phyloP scores from a whole-genome alignment of 2,888 invertebrate species.

The Coremacera marginata region DNA sequence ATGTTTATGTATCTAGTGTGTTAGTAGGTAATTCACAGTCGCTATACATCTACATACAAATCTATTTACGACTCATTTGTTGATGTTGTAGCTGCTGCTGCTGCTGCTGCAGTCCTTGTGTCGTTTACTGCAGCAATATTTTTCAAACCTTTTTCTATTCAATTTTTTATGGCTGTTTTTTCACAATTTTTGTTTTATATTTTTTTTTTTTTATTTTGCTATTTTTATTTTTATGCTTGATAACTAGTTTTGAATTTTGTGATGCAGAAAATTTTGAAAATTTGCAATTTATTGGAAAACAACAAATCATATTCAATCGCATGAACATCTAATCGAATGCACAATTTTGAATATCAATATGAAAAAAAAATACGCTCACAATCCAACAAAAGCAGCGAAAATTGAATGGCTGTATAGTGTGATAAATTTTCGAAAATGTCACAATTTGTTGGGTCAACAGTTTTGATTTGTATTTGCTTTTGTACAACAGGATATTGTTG shows the following conservation, averaged over 20 bases:
- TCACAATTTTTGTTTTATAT: conserved; percentile 35
- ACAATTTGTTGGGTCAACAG: conserved; percentile 8
- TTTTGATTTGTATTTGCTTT: background rate
- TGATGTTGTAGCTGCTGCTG: conserved; percentile 18
- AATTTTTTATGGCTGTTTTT: conserved; percentile 24
- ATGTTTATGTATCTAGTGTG: background rate
- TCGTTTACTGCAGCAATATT: conserved; percentile 45
- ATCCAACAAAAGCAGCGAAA: background rate
- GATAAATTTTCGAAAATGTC: conserved; percentile 10
- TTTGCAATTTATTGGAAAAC: conserved; percentile 34
- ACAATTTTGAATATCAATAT: background rate
- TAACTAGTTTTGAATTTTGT: conserved; percentile 27
- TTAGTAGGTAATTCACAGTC: conserved; percentile 14
- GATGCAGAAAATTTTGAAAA: conserved; percentile 37
- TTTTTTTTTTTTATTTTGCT: no score
- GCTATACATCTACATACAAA: background rate
- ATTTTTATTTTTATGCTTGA: conserved; percentile 30
- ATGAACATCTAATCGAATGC: conserved; percentile 27
- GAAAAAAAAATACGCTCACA: background rate
- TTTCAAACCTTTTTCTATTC: conserved; percentile 39
- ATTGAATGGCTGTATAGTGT: background rate
- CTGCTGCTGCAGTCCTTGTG: conserved; percentile 42
- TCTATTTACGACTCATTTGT: background rate
- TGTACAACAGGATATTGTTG: no score
- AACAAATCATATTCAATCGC: conserved; percentile 28